A percentile compares a stretch with the other conserved stretches of the same genome.
These are phyloP conservation scores for Phocoena phocoena DNA, from an alignment of 2,113 vertebrate species.

Conservation along the genomic window DNA sequence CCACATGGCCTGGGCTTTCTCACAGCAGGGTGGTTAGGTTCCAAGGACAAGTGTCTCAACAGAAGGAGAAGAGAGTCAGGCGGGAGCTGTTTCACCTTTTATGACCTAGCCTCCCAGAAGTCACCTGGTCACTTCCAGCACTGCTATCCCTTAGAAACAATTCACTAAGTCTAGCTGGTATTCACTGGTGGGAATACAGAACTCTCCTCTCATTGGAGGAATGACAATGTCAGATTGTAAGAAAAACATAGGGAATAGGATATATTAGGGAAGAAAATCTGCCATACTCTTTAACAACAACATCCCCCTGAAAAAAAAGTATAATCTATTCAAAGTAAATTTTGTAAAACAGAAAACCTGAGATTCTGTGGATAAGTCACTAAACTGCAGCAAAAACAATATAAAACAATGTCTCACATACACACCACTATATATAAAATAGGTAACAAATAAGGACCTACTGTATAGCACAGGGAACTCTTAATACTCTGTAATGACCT, in stretches of 20 bases:
- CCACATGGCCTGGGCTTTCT: conserved; percentile 2
- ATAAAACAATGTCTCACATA: neutral
- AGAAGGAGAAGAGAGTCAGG: conserved; percentile 2
- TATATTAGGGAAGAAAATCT: neutral
- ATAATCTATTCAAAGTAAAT: neutral
- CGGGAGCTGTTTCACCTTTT: neutral
- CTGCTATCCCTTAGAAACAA: neutral
- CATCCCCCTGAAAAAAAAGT: neutral
- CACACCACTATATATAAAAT: neutral
- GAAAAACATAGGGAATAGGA: neutral
- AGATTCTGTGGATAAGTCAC: neutral
- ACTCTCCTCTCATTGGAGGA: neutral
- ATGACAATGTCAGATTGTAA: neutral
- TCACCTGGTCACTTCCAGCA: neutral
- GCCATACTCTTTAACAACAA: neutral
- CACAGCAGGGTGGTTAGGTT: neutral
- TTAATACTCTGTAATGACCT: neutral
- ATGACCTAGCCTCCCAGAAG: neutral
- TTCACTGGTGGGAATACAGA: neutral
- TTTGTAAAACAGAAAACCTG: neutral
- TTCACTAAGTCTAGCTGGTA: neutral
- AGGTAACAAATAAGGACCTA: neutral
- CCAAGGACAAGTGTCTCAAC: neutral
- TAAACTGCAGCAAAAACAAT: neutral
- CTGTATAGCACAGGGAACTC: neutral